These are phyloP conservation scores for Syngnathus typhle DNA, from an alignment of 2,113 vertebrate genomes.

Conservation along the genomic window DNA sequence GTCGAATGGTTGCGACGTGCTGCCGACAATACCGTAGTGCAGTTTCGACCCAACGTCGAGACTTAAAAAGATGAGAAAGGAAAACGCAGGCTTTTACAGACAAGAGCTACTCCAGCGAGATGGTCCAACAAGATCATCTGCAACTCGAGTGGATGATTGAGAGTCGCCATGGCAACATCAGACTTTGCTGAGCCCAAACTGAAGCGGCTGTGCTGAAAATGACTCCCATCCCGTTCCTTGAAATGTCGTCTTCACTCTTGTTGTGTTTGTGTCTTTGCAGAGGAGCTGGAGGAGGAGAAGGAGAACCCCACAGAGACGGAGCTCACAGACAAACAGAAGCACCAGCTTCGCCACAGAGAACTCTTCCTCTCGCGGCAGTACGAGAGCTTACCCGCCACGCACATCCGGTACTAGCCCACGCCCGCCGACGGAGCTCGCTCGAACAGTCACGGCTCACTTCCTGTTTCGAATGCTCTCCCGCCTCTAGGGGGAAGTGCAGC, in stretches of 20 bases:
- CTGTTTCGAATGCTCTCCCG: slow-evolving; percentile 25
- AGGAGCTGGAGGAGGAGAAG: slow-evolving; percentile 96
- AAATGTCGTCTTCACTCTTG: background rate
- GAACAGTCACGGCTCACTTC: slow-evolving; percentile 35
- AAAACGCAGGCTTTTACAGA: background rate
- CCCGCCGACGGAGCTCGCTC: slow-evolving; percentile 24
- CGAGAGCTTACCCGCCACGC: slow-evolving; percentile 90
- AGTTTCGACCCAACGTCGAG: too few relatives aligned
- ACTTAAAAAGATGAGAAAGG: background rate
- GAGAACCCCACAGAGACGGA: slow-evolving; percentile 83
- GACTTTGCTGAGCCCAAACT: background rate
- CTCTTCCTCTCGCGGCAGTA: slow-evolving; percentile 95
- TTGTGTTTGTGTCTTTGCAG: slow-evolving; percentile 62
- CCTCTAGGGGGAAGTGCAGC: slow-evolving; percentile 88
- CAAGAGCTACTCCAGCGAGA: background rate
- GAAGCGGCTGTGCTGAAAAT: background rate
- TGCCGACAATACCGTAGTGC: background rate
- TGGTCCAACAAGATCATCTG: background rate
- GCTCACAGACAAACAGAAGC: slow-evolving; percentile 95
- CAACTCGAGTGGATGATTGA: background rate
- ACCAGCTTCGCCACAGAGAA: slow-evolving; percentile 93
- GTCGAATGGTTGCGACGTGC: background rate
- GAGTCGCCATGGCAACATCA: background rate
- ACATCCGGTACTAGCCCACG: slow-evolving; percentile 79
- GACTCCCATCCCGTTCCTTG: background rate